Percentiles rank a stretch among this genome's conserved stretches.
These are phyloP conservation scores for Coregonus clupeaformis DNA, from an alignment of 2,113 vertebrate species.

Conservation along the genomic window DNA sequence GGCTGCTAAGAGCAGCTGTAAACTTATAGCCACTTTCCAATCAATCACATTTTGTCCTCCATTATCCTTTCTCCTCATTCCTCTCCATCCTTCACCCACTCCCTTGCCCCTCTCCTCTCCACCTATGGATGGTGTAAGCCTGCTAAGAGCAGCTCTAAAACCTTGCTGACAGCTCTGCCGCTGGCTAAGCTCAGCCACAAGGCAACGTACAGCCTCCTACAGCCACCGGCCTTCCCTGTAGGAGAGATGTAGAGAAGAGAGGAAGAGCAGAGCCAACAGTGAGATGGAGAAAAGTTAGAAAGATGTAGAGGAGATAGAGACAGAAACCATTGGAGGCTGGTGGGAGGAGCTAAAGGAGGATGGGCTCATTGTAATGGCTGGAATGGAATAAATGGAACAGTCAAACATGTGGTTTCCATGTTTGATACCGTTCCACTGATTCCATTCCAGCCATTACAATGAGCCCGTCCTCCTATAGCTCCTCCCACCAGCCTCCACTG, in stretches of 20 bases:
- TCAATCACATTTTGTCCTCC: not conserved
- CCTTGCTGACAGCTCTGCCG: conserved; percentile 30
- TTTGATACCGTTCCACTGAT: no score
- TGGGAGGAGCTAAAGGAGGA: no score
- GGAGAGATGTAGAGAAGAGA: not conserved
- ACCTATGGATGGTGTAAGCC: conserved; percentile 8
- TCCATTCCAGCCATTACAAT: no score
- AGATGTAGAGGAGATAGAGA: conserved; percentile 7
- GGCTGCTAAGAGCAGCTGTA: not conserved
- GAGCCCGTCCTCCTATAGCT: no score
- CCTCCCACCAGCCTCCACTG: not conserved
- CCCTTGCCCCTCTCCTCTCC: not conserved
- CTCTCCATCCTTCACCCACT: conserved; percentile 1
- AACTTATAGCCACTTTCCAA: conserved; percentile 1
- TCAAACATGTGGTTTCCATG: no score
- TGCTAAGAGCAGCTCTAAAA: conserved; percentile 25
- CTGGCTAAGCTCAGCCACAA: conserved; percentile 46
- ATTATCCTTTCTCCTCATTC: conserved; percentile 2
- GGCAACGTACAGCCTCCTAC: conserved; percentile 15
- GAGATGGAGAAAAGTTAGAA: conserved; percentile 6
- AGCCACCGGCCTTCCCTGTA: not conserved
- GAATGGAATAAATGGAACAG: no score
- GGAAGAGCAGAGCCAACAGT: not conserved
- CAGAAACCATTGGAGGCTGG: not conserved
- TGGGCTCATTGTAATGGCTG: no score